phyloP scores from a whole-genome alignment of 2,888 invertebrate species.

The Galerucella calmariensis region DNA sequence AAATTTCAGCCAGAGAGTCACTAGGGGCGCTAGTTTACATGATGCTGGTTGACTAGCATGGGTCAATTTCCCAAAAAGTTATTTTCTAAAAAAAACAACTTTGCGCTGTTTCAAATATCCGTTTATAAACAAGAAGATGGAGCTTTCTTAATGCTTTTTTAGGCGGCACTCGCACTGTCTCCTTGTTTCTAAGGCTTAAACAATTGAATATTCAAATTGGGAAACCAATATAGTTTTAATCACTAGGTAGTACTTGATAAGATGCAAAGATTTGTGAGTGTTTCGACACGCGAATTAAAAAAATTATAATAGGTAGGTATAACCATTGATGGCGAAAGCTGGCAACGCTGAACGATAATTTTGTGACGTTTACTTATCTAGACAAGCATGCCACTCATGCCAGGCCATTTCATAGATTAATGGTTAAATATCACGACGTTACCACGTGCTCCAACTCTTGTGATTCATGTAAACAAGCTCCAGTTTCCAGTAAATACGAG shows the following conservation, averaged over 20 bases:
- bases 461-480: conserved; percentile 50
- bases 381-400: not conserved
- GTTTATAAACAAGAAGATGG: too few species aligned
- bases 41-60: too few species aligned
- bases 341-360: conserved; percentile 4
- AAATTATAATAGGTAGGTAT: not conserved
- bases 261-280: not conserved
- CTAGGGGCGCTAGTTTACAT: too few species aligned
- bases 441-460: conserved; percentile 43
- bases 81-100: too few species aligned
- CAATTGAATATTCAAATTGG: too few species aligned
- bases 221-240: too few species aligned
- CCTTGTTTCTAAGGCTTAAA: too few species aligned
- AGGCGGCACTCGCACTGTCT: too few species aligned
- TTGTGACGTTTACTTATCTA: not conserved
- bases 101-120: too few species aligned
- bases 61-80: too few species aligned
- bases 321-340: not conserved
- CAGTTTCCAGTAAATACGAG: conserved; percentile 47
- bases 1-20: too few species aligned
- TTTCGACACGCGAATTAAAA: not conserved
- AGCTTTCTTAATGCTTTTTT: too few species aligned
- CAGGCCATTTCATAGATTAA: not conserved
- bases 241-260: not conserved
- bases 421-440: conserved; percentile 37